A percentile compares a stretch with the other conserved stretches of the same genome.
These are phyloP conservation scores for Actinia tenebrosa DNA, from an alignment of 64 coral and sea anemone genomes.

Conservation along the genomic window DNA sequence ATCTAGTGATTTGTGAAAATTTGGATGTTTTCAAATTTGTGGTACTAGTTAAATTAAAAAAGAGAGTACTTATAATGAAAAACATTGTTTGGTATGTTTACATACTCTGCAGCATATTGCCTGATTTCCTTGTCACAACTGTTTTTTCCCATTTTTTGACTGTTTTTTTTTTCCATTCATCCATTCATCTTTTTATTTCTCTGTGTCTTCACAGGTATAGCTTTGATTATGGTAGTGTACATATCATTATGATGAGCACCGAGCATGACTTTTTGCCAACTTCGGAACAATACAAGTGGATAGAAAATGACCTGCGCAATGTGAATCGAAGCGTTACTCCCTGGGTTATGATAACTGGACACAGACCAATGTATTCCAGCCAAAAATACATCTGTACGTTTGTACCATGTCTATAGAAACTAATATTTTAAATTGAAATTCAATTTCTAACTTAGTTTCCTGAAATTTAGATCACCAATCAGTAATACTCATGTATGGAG, in stretches of 20 bases:
- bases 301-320: constrained; percentile 82
- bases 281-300: constrained; percentile 76
- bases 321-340: constrained; percentile 77
- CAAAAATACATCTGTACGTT: constrained; percentile 66
- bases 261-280: constrained; percentile 80
- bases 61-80: too few relatives aligned
- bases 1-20: too few relatives aligned
- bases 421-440: not conserved
- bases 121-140: too few relatives aligned
- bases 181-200: not conserved
- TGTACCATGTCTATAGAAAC: not conserved
- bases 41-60: too few relatives aligned
- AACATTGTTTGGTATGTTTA: too few relatives aligned
- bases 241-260: constrained; percentile 98
- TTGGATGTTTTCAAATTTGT: too few relatives aligned
- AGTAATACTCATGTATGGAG: too few relatives aligned
- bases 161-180: not conserved
- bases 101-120: too few relatives aligned
- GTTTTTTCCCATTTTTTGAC: not conserved
- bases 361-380: constrained; percentile 93
- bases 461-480: too few relatives aligned
- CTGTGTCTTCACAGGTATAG: constrained; percentile 71
- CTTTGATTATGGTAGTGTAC: constrained; percentile 90
- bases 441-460: too few relatives aligned
- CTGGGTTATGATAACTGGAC: constrained; percentile 84